These are phyloP conservation scores for Drosophila mayri DNA, from an alignment of 1,140 invertebrate species.

Conservation along the genomic window DNA sequence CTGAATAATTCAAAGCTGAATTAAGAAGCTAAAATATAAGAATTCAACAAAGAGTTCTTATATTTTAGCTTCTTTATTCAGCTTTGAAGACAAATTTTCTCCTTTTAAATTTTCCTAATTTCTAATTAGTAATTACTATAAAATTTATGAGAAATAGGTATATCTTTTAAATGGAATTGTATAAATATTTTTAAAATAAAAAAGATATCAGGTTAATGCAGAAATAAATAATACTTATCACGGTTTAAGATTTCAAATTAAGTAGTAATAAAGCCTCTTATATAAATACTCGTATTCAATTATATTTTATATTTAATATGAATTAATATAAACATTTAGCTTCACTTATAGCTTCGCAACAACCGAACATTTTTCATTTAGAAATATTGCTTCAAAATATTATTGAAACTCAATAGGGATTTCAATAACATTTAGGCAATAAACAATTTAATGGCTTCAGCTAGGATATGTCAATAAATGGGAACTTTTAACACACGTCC, in stretches of 20 bases:
- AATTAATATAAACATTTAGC: too few species aligned
- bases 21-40: too few species aligned
- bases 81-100: background rate
- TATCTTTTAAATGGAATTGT: background rate
- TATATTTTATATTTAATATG: background rate
- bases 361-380: background rate
- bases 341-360: background rate
- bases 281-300: background rate
- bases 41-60: too few species aligned
- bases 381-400: background rate
- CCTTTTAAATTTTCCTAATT: too few species aligned
- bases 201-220: background rate
- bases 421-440: constrained; percentile 14
- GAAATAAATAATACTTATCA: background rate
- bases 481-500: constrained; percentile 9
- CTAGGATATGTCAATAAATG: constrained; percentile 27
- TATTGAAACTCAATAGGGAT: constrained; percentile 4
- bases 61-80: background rate
- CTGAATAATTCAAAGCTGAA: background rate
- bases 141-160: too few species aligned
- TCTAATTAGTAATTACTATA: too few species aligned
- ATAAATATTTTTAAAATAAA: background rate
- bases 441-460: constrained; percentile 26
- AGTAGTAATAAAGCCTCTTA: background rate
- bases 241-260: background rate